Evolutionary conservation across 37 sponge, comb jelly and placozoan species (phyloP).

Genomic region (Petrosia ficiformis): DNA sequence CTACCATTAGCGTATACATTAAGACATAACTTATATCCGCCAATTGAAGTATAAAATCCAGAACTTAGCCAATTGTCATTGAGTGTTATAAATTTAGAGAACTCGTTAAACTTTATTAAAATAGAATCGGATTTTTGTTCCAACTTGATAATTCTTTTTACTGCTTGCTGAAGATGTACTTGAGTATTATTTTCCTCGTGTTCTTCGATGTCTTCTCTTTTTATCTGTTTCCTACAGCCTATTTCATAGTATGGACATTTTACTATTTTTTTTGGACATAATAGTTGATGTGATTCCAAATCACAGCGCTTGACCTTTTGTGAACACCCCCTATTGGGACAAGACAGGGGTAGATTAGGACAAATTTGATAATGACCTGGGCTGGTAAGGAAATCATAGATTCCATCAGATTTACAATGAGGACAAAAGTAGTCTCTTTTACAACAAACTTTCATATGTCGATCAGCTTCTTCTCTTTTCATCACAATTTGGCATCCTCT

Average conservation of each 20-base stretch:
- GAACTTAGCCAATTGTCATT: neutral
- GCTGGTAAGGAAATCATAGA: too few species aligned
- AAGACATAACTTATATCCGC: constrained; percentile 37
- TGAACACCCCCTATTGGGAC: too few species aligned
- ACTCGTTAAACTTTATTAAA: neutral
- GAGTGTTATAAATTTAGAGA: neutral
- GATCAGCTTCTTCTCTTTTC: too few species aligned
- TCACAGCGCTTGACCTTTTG: too few species aligned
- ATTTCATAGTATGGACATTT: constrained; percentile 1
- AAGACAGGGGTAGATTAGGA: too few species aligned
- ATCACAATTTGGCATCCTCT: too few species aligned
- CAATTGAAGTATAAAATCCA: constrained; percentile 13
- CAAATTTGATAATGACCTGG: too few species aligned
- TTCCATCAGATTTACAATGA: too few species aligned
- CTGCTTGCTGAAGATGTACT: constrained; percentile 23
- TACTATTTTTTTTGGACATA: neutral
- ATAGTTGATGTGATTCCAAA: too few species aligned
- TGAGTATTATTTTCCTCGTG: neutral
- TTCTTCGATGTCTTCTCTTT: neutral
- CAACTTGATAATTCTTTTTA: constrained; percentile 1
- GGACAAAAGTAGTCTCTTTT: too few species aligned
- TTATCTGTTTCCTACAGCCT: constrained; percentile 13
- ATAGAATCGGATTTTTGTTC: neutral
- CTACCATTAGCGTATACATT: constrained; percentile 16
- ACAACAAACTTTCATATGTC: too few species aligned